Percentiles rank a stretch among this genome's conserved stretches.
These are phyloP conservation scores for Galeopsomyia nigrocyanea DNA, from an alignment of 2,888 invertebrate species.

Conservation along the genomic window DNA sequence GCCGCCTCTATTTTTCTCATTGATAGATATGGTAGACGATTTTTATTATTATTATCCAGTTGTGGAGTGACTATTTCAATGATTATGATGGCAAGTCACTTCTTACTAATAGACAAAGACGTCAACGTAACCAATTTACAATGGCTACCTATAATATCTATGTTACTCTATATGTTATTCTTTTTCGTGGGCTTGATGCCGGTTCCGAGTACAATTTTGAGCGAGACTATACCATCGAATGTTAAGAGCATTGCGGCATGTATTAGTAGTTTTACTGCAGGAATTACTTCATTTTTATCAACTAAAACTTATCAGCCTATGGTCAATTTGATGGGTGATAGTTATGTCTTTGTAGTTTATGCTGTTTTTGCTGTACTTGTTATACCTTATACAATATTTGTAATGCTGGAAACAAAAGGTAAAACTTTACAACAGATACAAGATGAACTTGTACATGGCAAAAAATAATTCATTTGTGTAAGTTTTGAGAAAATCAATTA, in stretches of 20 bases:
- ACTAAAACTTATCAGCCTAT: constrained; percentile 51
- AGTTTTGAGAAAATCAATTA: too few species aligned
- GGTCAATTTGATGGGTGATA: constrained; percentile 42
- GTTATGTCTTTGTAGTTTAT: constrained; percentile 53
- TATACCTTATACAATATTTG: constrained; percentile 70
- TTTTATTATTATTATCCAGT: constrained; percentile 55
- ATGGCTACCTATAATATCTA: constrained; percentile 54
- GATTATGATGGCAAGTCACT: constrained; percentile 51
- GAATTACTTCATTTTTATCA: constrained; percentile 47
- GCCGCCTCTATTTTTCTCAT: constrained; percentile 53
- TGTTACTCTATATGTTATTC: constrained; percentile 52
- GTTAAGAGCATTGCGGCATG: constrained; percentile 48
- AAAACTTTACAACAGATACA: constrained; percentile 88
- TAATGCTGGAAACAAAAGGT: constrained; percentile 91
- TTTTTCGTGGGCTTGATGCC: constrained; percentile 49
- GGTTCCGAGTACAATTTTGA: constrained; percentile 47
- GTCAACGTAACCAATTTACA: constrained; percentile 51
- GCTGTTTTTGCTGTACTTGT: constrained; percentile 20
- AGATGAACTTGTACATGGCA: constrained; percentile 70
- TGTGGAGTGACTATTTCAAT: constrained; percentile 53
- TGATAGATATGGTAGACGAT: constrained; percentile 58
- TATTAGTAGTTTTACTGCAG: constrained; percentile 45
- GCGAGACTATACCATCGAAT: constrained; percentile 50
- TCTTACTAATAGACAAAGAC: constrained; percentile 50
- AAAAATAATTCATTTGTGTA: too few species aligned